Conservation (phyloP, 2,888 invertebrate genomes). For the Patella ulyssiponensis region DNA sequence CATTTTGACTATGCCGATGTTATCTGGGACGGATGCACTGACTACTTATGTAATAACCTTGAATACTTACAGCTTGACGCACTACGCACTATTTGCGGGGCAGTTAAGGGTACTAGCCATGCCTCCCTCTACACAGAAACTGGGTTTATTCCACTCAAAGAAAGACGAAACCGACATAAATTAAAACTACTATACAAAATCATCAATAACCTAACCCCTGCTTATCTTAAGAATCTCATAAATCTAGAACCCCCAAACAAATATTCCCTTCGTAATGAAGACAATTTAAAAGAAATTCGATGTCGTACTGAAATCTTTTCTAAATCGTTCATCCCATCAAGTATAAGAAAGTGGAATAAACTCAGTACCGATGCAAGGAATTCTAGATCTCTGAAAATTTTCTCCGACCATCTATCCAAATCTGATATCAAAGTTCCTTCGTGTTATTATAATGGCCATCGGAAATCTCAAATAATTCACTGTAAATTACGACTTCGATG, state of each 20-base stretch:
- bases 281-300: too few species aligned
- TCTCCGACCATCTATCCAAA: too few species aligned
- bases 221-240: not conserved
- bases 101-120: not conserved
- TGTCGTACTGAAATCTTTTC: too few species aligned
- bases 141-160: constrained; percentile 1
- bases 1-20: not conserved
- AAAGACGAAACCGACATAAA: not conserved
- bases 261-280: not conserved
- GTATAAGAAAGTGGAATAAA: too few species aligned
- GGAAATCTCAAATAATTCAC: not conserved
- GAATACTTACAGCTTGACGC: not conserved
- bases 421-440: not conserved
- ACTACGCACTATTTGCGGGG: not conserved
- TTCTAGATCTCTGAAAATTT: too few species aligned
- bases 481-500: not conserved
- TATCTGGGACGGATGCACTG: not conserved
- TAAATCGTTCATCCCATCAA: too few species aligned
- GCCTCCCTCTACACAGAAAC: not conserved
- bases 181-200: not conserved
- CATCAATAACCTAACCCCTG: not conserved
- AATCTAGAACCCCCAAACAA: not conserved
- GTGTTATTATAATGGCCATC: not conserved
- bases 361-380: too few species aligned
- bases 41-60: not conserved